These are phyloP conservation scores for Sisyra terminalis DNA, from an alignment of 2,888 invertebrate species.

Conservation along the genomic window DNA sequence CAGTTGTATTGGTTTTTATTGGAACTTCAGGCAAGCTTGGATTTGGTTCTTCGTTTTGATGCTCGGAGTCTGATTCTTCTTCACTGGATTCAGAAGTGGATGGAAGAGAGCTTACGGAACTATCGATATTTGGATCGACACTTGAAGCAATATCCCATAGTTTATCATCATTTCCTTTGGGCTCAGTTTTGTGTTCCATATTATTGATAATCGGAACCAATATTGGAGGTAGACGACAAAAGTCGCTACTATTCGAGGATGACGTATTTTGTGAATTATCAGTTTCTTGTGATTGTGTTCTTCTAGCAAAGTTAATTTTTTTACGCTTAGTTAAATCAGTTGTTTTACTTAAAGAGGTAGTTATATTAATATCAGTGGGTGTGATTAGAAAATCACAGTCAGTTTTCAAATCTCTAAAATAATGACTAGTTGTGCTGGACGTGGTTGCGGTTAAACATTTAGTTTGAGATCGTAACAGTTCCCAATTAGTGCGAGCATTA, in stretches of 20 bases:
- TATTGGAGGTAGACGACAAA: constrained; percentile 51
- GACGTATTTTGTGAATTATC: constrained; percentile 42
- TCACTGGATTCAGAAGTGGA: constrained; percentile 18
- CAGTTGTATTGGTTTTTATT: constrained; percentile 2
- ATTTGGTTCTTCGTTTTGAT: constrained; percentile 29
- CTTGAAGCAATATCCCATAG: constrained; percentile 50
- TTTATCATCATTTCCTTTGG: constrained; percentile 21
- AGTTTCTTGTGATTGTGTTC: constrained; percentile 42
- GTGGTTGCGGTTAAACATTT: constrained; percentile 30
- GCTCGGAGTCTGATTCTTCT: constrained; percentile 31
- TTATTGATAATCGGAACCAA: constrained; percentile 50
- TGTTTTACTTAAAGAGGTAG: constrained; percentile 13
- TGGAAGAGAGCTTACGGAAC: constrained; percentile 30
- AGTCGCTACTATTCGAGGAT: constrained; percentile 28
- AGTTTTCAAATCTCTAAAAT: constrained; percentile 21
- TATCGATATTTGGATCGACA: constrained; percentile 52
- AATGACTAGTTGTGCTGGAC: constrained; percentile 19
- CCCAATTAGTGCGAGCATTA: constrained; percentile 78
- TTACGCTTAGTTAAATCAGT: constrained; percentile 24
- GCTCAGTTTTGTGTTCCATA: constrained; percentile 25
- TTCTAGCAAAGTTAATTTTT: constrained; percentile 33
- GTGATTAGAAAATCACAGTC: constrained; percentile 26
- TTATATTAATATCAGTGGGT: constrained; percentile 17
- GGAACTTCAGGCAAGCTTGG: constrained; percentile 19
- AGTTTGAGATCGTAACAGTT: constrained; percentile 53